These are phyloP conservation scores for Trematomus bernacchii DNA, from an alignment of 2,797 vertebrate species.

Conservation along the genomic window DNA sequence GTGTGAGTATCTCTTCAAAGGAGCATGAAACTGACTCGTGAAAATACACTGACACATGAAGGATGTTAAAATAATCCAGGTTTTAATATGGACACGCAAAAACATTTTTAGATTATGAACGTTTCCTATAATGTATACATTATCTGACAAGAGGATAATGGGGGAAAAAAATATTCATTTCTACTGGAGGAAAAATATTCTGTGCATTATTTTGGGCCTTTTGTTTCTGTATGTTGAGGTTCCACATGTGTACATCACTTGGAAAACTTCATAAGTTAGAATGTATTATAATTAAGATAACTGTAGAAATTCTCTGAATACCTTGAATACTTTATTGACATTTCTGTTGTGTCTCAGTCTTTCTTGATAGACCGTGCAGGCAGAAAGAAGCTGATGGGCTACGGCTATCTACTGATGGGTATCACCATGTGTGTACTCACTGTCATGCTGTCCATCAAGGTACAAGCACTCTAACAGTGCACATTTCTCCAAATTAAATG, in stretches of 20 bases:
- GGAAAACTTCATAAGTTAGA: neutral
- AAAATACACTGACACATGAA: neutral
- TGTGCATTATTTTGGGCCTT: neutral
- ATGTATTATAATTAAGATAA: neutral
- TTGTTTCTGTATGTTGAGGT: neutral
- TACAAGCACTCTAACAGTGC: constrained; percentile 49
- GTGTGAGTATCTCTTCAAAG: constrained; percentile 78
- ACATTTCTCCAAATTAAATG: neutral
- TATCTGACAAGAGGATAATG: neutral
- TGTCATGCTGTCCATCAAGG: constrained; percentile 83
- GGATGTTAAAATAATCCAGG: neutral
- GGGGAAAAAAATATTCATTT: neutral
- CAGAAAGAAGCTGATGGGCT: constrained; percentile 85
- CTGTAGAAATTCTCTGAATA: no score
- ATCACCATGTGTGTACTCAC: constrained; percentile 80
- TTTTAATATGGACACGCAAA: neutral
- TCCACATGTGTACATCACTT: neutral
- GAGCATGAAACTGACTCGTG: neutral
- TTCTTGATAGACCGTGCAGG: constrained; percentile 84
- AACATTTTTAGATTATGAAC: neutral
- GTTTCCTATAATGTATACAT: neutral
- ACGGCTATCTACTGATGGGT: constrained; percentile 82
- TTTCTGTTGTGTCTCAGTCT: constrained; percentile 70
- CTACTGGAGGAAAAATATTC: neutral
- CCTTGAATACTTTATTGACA: neutral